A percentile compares a stretch with the other conserved stretches of the same genome.
Conservation (phyloP, 2,888 invertebrate species). For the Pegoplata infirma region DNA sequence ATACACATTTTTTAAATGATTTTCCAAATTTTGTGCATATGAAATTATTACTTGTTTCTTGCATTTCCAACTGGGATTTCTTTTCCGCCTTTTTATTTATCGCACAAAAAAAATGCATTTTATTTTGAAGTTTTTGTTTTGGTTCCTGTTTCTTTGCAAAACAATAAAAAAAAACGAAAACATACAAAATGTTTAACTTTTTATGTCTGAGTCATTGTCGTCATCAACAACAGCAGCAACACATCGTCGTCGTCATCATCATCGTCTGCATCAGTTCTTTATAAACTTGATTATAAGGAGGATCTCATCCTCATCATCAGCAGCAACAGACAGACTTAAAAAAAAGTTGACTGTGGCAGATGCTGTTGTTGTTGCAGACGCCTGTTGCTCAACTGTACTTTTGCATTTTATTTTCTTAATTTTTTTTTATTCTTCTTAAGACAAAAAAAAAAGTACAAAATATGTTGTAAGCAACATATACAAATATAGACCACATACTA, state of each 20-base stretch:
- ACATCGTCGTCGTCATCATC: neutral
- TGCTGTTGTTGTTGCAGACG: conserved; percentile 49
- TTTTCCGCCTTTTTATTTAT: neutral
- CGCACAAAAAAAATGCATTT: neutral
- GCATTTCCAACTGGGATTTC: neutral
- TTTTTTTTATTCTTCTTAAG: conserved; percentile 22
- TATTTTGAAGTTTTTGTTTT: conserved; percentile 32
- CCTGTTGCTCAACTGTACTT: conserved; percentile 62
- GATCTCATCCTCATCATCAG: neutral
- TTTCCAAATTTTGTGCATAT: no score
- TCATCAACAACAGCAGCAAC: neutral
- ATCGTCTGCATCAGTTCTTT: neutral
- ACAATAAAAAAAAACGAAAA: conserved; percentile 1
- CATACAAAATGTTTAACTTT: neutral
- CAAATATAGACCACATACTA: conserved; percentile 4
- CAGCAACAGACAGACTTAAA: neutral
- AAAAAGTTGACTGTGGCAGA: conserved; percentile 38
- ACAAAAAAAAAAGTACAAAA: conserved; percentile 10
- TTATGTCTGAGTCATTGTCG: conserved; percentile 15
- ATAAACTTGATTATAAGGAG: neutral
- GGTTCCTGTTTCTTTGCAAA: conserved; percentile 28
- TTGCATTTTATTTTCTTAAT: conserved; percentile 13
- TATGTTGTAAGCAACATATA: conserved; percentile 37
- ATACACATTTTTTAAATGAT: no score
- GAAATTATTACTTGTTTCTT: no score